Base-by-base conservation (phyloP, 1,140 invertebrate genomes). In the Dendroctonus valens region DNA sequence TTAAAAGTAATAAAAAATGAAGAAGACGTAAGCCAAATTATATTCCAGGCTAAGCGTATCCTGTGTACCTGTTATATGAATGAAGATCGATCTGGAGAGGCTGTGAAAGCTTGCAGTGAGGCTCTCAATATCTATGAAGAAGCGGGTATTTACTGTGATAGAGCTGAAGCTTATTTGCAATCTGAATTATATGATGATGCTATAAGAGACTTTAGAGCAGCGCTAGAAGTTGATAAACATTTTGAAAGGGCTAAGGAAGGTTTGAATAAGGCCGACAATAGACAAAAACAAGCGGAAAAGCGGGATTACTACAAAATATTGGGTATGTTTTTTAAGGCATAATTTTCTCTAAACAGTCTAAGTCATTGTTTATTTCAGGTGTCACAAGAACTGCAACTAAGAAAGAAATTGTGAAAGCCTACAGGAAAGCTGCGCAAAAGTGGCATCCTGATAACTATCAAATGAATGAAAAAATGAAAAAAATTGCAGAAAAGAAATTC, bases 401-500 rank as follows among this genome's bases (percentile, higher is more conserved):
- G 81, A 87, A 89, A 74, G 94, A 98, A 79, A 96, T 99, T 12
- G 83, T 89, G 0, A 99, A 98, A 84, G 97, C 97, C 6, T 99
- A 99, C 80, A 86, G 97, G 69, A 98, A 98, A 85, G 86, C 94
- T 58, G 97, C 97, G 11, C 93, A 96, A 79, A 93, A 98, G 79
- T 99, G 97, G 96, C 97, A 99, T 84, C 97, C 97, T 0, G 97
- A 99, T 80, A 96, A 96, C 81, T 99, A 90, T 78, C 88, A 91
- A 70, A 90, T 87, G 6, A 91, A 95, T 57, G 92, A 94, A 72
- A 87, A 88, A 70, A 78, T 78, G 77, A 99, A 99, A 81, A 95
- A 97, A 77, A 83, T 89, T 40, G 97, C 98, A 0, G 92, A 99
- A 78, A 97, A 97, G 78, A 98, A 92, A 80, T 99, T 99, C 75